These are phyloP conservation scores for Ips nitidus DNA, from an alignment of 1,140 invertebrate species.

Conservation along the genomic window DNA sequence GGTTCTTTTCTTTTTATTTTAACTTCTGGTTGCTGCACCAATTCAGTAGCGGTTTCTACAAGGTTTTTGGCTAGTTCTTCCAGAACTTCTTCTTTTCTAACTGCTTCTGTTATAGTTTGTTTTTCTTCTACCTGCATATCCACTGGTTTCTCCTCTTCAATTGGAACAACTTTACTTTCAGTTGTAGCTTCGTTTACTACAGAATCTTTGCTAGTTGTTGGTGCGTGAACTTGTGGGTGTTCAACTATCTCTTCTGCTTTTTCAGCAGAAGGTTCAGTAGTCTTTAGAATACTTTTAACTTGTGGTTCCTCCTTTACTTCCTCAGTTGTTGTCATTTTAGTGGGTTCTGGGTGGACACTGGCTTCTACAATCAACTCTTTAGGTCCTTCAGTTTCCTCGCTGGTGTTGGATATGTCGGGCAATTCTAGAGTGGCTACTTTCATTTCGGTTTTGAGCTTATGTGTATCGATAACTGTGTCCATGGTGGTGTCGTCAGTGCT, in stretches of 20 bases:
- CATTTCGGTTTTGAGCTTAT: conserved; percentile 29
- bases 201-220: not conserved
- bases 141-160: not conserved
- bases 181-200: not conserved
- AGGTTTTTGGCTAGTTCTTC: not conserved
- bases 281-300: conserved; percentile 17
- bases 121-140: conserved; percentile 6
- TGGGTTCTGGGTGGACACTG: conserved; percentile 39
- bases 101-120: conserved; percentile 28
- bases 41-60: not conserved
- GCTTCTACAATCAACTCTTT: conserved; percentile 39
- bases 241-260: conserved; percentile 41
- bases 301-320: conserved; percentile 11
- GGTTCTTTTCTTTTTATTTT: not conserved
- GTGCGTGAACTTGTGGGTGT: conserved; percentile 10
- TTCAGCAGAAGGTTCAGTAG: conserved; percentile 20
- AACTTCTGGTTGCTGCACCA: not conserved
- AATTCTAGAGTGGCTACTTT: conserved; percentile 9
- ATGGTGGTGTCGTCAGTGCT: conserved; percentile 26
- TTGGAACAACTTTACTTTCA: not conserved
- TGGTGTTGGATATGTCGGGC: conserved; percentile 39
- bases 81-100: conserved; percentile 14
- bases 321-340: conserved; percentile 19
- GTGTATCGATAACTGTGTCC: conserved; percentile 37
- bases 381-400: conserved; percentile 41